Conservation (phyloP, 2,888 invertebrate species). For the Limnephilus rhombicus region DNA sequence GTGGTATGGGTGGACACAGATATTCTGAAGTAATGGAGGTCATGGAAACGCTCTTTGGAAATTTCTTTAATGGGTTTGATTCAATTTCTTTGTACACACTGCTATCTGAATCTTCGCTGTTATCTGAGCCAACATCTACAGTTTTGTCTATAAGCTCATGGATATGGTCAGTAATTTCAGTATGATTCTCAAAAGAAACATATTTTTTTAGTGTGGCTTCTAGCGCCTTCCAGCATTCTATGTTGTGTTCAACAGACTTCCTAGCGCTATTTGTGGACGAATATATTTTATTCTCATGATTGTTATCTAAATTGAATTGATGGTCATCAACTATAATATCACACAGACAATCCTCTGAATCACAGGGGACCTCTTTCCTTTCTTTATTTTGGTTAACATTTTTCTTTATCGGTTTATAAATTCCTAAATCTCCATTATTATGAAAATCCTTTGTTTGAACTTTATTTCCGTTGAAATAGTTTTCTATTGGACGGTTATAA, state of each 20-base stretch:
- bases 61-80: background rate
- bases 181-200: background rate
- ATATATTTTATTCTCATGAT: background rate
- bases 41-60: background rate
- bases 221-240: background rate
- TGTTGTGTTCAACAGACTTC: background rate
- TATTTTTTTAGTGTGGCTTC: background rate
- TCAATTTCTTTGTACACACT: background rate
- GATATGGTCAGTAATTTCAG: background rate
- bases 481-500: background rate
- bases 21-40: background rate
- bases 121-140: background rate
- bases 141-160: background rate
- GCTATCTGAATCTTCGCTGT: background rate
- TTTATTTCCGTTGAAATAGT: background rate
- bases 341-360: background rate
- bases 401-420: background rate
- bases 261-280: background rate
- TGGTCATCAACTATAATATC: background rate
- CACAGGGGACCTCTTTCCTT: background rate
- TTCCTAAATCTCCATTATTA: background rate
- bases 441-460: background rate
- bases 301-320: background rate
- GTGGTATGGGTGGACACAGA: background rate
- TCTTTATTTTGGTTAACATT: background rate